A percentile compares a stretch with the other conserved stretches of the same genome.
These are phyloP conservation scores for Hydrotaea cyrtoneurina DNA, from an alignment of 2,888 invertebrate genomes.

Conservation along the genomic window DNA sequence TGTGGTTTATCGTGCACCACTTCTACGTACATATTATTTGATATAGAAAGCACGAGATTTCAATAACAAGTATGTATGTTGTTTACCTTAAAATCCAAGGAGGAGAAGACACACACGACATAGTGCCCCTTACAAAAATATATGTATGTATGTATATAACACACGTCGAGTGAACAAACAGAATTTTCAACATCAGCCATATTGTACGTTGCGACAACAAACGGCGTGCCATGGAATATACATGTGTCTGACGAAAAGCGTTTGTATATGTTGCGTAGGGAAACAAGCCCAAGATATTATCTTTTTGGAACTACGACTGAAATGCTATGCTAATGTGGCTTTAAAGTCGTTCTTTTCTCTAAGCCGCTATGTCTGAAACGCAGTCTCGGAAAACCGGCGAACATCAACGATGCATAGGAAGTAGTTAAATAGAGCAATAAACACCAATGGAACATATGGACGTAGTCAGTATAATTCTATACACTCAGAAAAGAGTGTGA, in stretches of 20 bases:
- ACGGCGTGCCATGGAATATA: not conserved
- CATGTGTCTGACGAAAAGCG: not conserved
- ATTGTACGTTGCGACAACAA: constrained; percentile 47
- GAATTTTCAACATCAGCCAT: constrained; percentile 34
- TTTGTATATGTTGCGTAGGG: constrained; percentile 16
- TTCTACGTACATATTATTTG: too few species aligned
- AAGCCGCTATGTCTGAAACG: too few species aligned
- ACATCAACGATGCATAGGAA: constrained; percentile 47
- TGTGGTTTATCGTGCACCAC: too few species aligned
- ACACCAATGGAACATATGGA: constrained; percentile 27
- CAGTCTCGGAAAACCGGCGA: not conserved
- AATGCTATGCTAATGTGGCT: constrained; percentile 44
- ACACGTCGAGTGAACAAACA: not conserved
- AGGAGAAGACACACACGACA: constrained; percentile 34
- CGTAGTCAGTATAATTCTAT: not conserved
- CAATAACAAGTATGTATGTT: too few species aligned
- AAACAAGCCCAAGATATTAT: constrained; percentile 53
- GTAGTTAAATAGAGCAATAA: constrained; percentile 59
- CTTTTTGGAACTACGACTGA: constrained; percentile 60
- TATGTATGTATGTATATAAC: too few species aligned
- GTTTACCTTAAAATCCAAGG: too few species aligned
- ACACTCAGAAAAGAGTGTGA: too few species aligned
- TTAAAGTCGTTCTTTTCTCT: constrained; percentile 40
- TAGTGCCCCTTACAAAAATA: constrained; percentile 53
- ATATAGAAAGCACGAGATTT: too few species aligned